Conservation (phyloP, 2,888 invertebrate species). For the Griposia aprilina region DNA sequence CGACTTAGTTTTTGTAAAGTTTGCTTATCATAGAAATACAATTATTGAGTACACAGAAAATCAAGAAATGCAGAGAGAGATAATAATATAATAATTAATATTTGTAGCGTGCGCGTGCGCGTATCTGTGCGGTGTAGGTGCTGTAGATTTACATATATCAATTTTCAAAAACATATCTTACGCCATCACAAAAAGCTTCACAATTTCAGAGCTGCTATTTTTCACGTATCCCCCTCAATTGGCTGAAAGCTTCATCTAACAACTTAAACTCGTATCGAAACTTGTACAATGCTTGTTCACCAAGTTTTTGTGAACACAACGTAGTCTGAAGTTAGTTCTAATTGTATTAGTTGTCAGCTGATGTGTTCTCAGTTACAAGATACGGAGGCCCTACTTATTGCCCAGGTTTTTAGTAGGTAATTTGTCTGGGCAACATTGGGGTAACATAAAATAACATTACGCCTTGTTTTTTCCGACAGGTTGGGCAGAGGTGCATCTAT, state of each 20-base stretch:
- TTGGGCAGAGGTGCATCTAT: too few relatives aligned
- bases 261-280: slow-evolving; percentile 25
- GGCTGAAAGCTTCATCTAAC: slow-evolving; percentile 21
- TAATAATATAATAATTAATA: too few relatives aligned
- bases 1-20: too few relatives aligned
- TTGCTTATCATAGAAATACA: too few relatives aligned
- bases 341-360: slow-evolving; percentile 25
- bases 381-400: slow-evolving; percentile 8
- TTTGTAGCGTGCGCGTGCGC: too few relatives aligned
- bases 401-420: background rate
- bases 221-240: background rate
- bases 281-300: slow-evolving; percentile 4
- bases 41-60: too few relatives aligned
- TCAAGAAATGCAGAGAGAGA: too few relatives aligned
- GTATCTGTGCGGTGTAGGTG: too few relatives aligned
- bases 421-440: background rate
- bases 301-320: slow-evolving; percentile 29
- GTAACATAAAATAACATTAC: too few relatives aligned
- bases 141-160: background rate
- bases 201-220: background rate
- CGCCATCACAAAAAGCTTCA: background rate
- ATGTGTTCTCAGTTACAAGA: slow-evolving; percentile 15
- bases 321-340: slow-evolving; percentile 11
- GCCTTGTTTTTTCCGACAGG: too few relatives aligned
- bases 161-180: background rate